phyloP scores from a whole-genome alignment of 2,888 invertebrate genomes.

The Pandemis cinnamomeana region DNA sequence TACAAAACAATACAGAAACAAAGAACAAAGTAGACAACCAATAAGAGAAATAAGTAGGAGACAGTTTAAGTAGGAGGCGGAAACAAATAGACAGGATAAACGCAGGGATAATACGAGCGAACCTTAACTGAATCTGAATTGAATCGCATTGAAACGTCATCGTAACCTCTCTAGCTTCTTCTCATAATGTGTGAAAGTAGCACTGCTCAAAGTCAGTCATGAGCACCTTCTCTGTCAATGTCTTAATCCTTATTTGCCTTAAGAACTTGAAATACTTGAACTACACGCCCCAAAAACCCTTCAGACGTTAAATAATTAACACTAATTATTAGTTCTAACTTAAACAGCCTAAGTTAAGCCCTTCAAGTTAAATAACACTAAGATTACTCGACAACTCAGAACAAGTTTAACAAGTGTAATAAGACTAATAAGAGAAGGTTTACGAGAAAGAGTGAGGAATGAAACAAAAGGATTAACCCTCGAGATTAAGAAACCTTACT shows the following conservation, averaged over 20 bases:
- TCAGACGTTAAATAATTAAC: not conserved
- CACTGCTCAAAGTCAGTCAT: no score
- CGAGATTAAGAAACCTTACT: not conserved
- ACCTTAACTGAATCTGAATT: no score
- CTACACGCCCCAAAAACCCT: not conserved
- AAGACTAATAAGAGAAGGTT: not conserved
- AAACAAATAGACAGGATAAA: no score
- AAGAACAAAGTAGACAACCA: no score
- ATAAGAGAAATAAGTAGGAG: no score
- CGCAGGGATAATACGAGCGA: no score
- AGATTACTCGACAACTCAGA: not conserved
- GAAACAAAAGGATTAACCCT: not conserved
- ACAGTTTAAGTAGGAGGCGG: no score
- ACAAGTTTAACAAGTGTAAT: not conserved
- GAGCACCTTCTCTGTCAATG: no score
- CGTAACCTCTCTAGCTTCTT: no score
- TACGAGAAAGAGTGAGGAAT: not conserved
- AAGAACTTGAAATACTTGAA: not conserved
- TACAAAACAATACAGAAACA: no score
- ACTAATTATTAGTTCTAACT: constrained; percentile 16
- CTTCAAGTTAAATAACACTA: not conserved
- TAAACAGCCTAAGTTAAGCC: constrained; percentile 8
- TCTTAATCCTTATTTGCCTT: not conserved
- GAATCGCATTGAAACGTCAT: no score
- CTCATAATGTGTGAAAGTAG: no score